Conservation (phyloP, 1,140 invertebrate genomes). For the Zaprionus vittiger region DNA sequence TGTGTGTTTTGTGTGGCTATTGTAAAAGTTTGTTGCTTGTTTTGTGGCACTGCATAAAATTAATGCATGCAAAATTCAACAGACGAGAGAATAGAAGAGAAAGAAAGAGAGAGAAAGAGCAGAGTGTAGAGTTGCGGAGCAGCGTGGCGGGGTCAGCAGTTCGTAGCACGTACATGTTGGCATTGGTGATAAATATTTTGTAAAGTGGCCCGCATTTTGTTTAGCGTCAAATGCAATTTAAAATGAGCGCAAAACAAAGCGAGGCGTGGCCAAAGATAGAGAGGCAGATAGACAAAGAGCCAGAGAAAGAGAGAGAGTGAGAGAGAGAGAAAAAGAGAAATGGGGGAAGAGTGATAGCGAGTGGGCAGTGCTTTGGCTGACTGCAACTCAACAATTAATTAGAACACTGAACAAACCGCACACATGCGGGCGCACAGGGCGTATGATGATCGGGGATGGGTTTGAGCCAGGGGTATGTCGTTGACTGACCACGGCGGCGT, state of each 20-base stretch:
- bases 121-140: background rate
- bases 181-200: slow-evolving; percentile 50
- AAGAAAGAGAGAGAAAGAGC: background rate
- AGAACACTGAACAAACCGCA: slow-evolving; percentile 42
- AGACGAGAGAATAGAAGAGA: background rate
- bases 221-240: slow-evolving; percentile 50
- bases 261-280: background rate
- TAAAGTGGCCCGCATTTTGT: slow-evolving; percentile 57
- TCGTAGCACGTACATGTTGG: slow-evolving; percentile 30
- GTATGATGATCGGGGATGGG: background rate
- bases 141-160: slow-evolving; percentile 3
- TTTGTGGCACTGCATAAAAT: slow-evolving; percentile 43
- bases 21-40: slow-evolving; percentile 27
- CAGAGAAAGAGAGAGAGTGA: background rate
- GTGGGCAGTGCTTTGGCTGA: background rate
- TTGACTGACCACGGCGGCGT: background rate
- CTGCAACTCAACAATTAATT: slow-evolving; percentile 52
- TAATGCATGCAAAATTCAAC: slow-evolving; percentile 48
- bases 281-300: background rate
- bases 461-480: background rate
- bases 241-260: slow-evolving; percentile 31
- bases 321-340: background rate
- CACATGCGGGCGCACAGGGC: slow-evolving; percentile 3
- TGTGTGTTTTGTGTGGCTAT: slow-evolving; percentile 7
- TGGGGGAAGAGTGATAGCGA: background rate